Percentiles rank a stretch among this genome's conserved stretches.
These are phyloP conservation scores for Pediacus dermestoides DNA, from an alignment of 2,888 invertebrate species.

Conservation along the genomic window DNA sequence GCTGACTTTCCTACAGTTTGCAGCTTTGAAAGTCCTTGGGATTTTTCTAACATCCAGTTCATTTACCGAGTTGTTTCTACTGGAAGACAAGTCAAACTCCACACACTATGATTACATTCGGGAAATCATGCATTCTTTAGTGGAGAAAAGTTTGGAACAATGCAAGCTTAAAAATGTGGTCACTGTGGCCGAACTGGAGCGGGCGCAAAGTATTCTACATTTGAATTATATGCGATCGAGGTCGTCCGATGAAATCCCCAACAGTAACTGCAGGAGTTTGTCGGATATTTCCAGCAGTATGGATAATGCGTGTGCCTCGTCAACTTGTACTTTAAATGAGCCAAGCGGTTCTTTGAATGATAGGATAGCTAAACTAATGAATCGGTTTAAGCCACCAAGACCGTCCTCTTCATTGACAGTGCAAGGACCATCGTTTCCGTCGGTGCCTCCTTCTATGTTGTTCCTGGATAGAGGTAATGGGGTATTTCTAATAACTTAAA, in stretches of 20 bases:
- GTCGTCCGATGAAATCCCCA: no score
- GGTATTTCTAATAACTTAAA: no score
- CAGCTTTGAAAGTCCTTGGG: constrained; percentile 56
- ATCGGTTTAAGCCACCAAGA: no score
- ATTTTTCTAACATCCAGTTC: constrained; percentile 53
- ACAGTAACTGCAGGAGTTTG: no score
- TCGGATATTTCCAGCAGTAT: no score
- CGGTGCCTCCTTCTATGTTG: no score
- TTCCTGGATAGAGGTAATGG: no score
- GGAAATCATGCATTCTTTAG: constrained; percentile 46
- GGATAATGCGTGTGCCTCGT: no score
- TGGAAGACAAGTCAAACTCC: constrained; percentile 44
- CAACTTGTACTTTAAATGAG: no score
- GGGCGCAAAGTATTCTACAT: constrained; percentile 51
- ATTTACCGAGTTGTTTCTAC: constrained; percentile 56
- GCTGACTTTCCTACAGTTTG: constrained; percentile 54
- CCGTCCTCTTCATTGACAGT: constrained; percentile 40
- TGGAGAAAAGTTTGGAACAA: constrained; percentile 50
- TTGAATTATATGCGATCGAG: constrained; percentile 43
- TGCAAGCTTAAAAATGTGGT: constrained; percentile 51
- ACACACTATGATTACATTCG: constrained; percentile 35
- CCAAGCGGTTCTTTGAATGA: no score
- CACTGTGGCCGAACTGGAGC: constrained; percentile 50
- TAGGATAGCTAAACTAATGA: no score
- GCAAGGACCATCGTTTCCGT: constrained; percentile 26